Conservation (phyloP, 2,888 invertebrate genomes). For the Lithophane leautieri region DNA sequence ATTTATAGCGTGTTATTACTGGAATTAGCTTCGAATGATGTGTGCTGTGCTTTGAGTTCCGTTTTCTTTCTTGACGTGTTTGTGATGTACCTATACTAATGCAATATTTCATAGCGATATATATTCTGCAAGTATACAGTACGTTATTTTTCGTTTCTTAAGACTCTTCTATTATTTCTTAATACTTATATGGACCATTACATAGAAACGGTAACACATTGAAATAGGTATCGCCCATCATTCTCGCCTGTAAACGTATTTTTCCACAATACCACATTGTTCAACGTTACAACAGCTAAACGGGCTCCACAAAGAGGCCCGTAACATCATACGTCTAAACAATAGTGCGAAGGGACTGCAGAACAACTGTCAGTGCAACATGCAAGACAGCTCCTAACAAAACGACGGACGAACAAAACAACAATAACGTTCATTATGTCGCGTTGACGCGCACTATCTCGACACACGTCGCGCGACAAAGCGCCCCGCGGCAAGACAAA, state of each 20-base stretch:
- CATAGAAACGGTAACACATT: constrained; percentile 3
- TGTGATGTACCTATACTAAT: not conserved
- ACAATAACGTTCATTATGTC: constrained; percentile 70
- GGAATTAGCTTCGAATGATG: constrained; percentile 38
- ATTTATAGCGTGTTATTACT: constrained; percentile 50
- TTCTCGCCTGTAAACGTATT: constrained; percentile 19
- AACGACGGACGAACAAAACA: constrained; percentile 61
- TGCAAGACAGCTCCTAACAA: constrained; percentile 64
- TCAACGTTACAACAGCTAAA: constrained; percentile 7
- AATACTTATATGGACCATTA: not conserved
- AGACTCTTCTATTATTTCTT: not conserved
- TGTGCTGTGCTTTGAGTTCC: constrained; percentile 25
- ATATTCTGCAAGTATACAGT: not conserved
- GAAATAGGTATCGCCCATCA: constrained; percentile 10
- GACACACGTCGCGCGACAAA: constrained; percentile 67
- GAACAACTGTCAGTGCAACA: constrained; percentile 62
- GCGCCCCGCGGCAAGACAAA: constrained; percentile 44
- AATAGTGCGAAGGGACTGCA: constrained; percentile 52
- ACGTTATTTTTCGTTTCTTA: not conserved
- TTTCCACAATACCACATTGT: constrained; percentile 40
- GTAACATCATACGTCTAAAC: constrained; percentile 35
- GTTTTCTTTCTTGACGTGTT: constrained; percentile 1
- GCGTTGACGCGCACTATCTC: constrained; percentile 72
- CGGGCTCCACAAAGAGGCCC: not conserved
- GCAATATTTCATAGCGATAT: not conserved